Conservation (phyloP, 2,888 invertebrate species). For the Scaptomyza flava region DNA sequence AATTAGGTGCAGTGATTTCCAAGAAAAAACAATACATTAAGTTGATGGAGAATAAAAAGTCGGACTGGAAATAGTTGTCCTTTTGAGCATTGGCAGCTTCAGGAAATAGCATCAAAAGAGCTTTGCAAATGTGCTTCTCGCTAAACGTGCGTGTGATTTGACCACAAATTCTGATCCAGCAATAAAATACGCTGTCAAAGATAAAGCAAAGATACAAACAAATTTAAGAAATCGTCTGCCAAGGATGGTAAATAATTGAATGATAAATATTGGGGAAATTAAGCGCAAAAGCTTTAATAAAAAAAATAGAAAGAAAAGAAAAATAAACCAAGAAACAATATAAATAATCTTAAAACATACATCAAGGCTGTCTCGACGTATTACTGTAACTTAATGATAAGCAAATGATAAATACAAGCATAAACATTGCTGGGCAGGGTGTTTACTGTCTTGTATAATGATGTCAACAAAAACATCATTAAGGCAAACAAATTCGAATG, state of each 20-base stretch:
- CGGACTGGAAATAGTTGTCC: neutral
- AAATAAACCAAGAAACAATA: constrained; percentile 31
- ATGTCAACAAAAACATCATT: constrained; percentile 2
- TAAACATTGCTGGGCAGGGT: constrained; percentile 14
- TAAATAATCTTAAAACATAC: constrained; percentile 44
- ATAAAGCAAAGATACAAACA: constrained; percentile 3
- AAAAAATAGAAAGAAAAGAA: too few species aligned
- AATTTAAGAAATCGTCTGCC: constrained; percentile 1
- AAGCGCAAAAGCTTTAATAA: constrained; percentile 1
- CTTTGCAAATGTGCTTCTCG: constrained; percentile 21
- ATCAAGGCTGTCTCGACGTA: constrained; percentile 43
- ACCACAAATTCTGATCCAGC: constrained; percentile 42
- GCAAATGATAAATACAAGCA: constrained; percentile 52
- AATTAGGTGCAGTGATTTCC: too few species aligned
- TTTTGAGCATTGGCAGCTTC: neutral
- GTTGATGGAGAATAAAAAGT: neutral
- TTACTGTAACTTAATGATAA: constrained; percentile 55
- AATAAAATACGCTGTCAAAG: constrained; percentile 41
- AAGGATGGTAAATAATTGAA: constrained; percentile 46
- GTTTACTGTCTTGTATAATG: neutral
- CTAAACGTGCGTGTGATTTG: constrained; percentile 53
- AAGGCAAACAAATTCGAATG: neutral
- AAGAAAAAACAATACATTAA: too few species aligned
- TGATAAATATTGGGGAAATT: constrained; percentile 9
- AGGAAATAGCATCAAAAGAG: constrained; percentile 49